Evolutionary conservation across 2,113 vertebrate genomes (phyloP), one percentile per base, ranked within the genome.

Genomic region (Mystacornis crossleyi): DNA sequence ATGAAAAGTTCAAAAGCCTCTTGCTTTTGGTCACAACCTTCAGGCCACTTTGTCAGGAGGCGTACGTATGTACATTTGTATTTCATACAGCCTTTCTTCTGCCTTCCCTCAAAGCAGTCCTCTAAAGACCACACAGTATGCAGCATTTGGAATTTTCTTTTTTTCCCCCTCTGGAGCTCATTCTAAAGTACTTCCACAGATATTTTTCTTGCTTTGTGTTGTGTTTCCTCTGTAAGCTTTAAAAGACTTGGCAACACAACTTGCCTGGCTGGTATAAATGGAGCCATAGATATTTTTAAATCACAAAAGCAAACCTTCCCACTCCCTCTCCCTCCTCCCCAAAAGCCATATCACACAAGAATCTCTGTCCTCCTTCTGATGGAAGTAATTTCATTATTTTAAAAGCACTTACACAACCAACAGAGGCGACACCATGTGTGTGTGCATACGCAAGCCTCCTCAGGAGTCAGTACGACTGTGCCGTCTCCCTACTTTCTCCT

Each of bases 371-470:
- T 90, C 77, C 81, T 96, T 85, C 85, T 95, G 93, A 95, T 92
- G 89, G 95, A 96, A 96, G 95, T 97, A 97, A 97, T 97, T 96
- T 96, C 89, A 97, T 97, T 97, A 97, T 95, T 96, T 95, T 96
- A 94, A 97, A 97, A 97, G 96, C 97, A 96, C 71, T 97, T 95
- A 81, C 54, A 70, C 77, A 96, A 97, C 89, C 62, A 93, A 74
- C 65, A 94, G 91, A 89, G 83, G 83, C 33, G 1, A 95, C 91
- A 93, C 80, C 90, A 82, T 70, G 92, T 91, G 93, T 5, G 8
- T 67, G 78, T 31, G 61, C 79, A 43, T n/a, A 57, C 82, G 61
- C 26, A 48, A 91, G 48, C 62, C 70, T 93, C 45, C 53, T 83
- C 85, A 60, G 62, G 42, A 94, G 71, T 89, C 75, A 80, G 47